Base-by-base conservation (phyloP, 2,113 vertebrate species). In the Chloebia gouldiae region DNA sequence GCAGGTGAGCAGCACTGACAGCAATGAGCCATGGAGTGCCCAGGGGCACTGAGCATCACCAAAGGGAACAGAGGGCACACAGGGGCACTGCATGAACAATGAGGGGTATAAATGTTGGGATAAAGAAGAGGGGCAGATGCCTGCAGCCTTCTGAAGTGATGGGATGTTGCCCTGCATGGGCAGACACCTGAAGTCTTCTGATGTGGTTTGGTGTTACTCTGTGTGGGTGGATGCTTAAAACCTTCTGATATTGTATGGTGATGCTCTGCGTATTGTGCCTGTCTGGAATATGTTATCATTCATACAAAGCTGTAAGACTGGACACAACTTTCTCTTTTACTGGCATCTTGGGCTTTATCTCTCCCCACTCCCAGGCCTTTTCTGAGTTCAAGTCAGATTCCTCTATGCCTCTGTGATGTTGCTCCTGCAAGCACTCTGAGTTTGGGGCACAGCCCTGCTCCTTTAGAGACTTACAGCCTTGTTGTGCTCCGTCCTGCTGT, bases 81-180 rank as follows among this genome's bases (percentile, higher is more conserved):
- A 35, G 56, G 56, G 1, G 7, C 56, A 35, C 4, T 35, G n/a
- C 15, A 35, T 59, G 3, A 25, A 35, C 56, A 24, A 24, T 24
- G 4, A 24, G 10, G 56, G 56, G 7, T 15, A 16, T 35, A 16
- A 24, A 59, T 10, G 22, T 6, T 59, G n/a, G 56, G n/a, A 22
- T 25, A 11, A 35, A 59, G 22, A 35, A 17, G 15, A 24, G 2
- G 23, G 1, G 7, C 2, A 7, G 15, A 3, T 35, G 15, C 2
- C 24, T 59, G n/a, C n/a, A 59, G 22, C 15, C 22, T 35, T 35
- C n/a, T 59, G 22, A 6, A 11, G 56, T 35, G 22, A 3, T 7
- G 3, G 11, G 22, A 2, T 59, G 14, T 11, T 57, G 1, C 14
- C 35, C 15, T 35, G 22, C 11, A 1, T 35, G 33, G 56, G 14